These are phyloP conservation scores for Muraenolepis orangiensis DNA, from an alignment of 2,797 vertebrate genomes.

Conservation along the genomic window DNA sequence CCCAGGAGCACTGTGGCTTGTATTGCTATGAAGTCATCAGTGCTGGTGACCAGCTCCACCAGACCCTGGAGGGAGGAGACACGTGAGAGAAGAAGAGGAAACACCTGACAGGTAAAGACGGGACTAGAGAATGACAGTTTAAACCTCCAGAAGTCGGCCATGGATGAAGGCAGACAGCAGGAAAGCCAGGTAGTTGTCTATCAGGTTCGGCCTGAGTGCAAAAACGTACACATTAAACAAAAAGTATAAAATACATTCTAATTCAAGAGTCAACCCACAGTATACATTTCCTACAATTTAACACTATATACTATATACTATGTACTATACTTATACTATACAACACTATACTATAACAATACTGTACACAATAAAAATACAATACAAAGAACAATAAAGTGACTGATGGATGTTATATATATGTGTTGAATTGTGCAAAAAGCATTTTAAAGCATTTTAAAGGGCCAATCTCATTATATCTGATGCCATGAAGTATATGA, in stretches of 20 bases:
- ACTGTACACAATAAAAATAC: too few species aligned
- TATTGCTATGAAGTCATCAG: slow-evolving; percentile 87
- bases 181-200: slow-evolving; percentile 98
- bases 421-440: too few species aligned
- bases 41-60: slow-evolving; percentile 96
- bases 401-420: too few species aligned
- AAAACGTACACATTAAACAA: slow-evolving; percentile 12
- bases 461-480: background rate
- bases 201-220: slow-evolving; percentile 88
- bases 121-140: background rate
- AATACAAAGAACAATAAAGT: too few species aligned
- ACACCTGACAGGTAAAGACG: background rate
- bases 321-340: too few species aligned
- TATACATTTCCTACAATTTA: too few species aligned
- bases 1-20: slow-evolving; percentile 94
- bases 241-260: background rate
- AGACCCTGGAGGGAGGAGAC: slow-evolving; percentile 75
- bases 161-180: slow-evolving; percentile 93
- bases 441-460: too few species aligned
- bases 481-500: background rate
- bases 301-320: too few species aligned
- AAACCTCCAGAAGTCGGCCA: slow-evolving; percentile 93
- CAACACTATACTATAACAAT: too few species aligned
- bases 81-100: background rate
- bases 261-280: too few species aligned